phyloP scores from a whole-genome alignment of 1,140 invertebrate genomes.

The Drosophila ohnishii region DNA sequence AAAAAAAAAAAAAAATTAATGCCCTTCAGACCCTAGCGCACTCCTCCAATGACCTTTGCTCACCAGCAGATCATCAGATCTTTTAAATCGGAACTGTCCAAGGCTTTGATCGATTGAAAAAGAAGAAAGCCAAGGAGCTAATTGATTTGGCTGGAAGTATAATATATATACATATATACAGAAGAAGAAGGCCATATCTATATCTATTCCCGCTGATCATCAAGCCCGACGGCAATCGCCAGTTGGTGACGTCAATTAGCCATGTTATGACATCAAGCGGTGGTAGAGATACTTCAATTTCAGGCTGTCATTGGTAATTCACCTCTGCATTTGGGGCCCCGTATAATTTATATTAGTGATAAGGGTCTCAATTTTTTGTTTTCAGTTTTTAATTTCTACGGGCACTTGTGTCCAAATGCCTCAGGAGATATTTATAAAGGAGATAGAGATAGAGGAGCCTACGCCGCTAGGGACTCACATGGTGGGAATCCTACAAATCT shows the following conservation, averaged over 20 bases:
- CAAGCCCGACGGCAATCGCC: constrained; percentile 7
- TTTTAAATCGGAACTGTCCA: background rate
- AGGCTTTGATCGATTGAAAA: background rate
- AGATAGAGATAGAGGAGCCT: constrained; percentile 13
- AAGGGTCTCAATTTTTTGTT: constrained; percentile 18
- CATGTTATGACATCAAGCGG: constrained; percentile 63
- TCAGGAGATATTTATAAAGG: constrained; percentile 15
- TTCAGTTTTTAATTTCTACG: constrained; percentile 39
- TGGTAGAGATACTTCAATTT: constrained; percentile 40
- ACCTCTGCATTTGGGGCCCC: constrained; percentile 16
- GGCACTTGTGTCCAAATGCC: constrained; percentile 16
- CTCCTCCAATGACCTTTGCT: background rate
- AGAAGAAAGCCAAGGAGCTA: constrained; percentile 6
- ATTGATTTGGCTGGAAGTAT: constrained; percentile 2
- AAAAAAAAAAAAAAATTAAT: background rate
- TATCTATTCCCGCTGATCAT: constrained; percentile 21
- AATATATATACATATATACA: too few species aligned
- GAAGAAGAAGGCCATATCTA: background rate
- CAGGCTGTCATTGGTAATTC: constrained; percentile 42
- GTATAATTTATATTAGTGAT: constrained; percentile 70
- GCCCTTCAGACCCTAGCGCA: background rate
- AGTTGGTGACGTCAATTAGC: constrained; percentile 64
- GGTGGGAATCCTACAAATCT: background rate
- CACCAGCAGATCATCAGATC: constrained; percentile 1
- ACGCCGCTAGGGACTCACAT: background rate